Percentiles rank a stretch among this genome's conserved stretches.
phyloP scores from a whole-genome alignment of 2,113 vertebrate genomes.

The Equus przewalskii region DNA sequence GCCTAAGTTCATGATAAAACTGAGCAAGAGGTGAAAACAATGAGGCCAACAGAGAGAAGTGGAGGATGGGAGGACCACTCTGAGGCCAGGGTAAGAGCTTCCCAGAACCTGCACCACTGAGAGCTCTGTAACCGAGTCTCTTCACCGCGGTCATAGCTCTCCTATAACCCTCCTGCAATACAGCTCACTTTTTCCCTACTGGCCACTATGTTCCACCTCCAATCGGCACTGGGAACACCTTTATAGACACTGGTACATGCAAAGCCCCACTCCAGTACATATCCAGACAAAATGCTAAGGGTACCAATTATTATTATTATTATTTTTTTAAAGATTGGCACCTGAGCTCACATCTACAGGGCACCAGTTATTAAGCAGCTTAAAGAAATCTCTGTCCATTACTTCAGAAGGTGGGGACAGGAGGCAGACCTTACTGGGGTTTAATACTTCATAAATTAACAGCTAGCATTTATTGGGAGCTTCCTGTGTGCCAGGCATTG shows the following conservation, averaged over 20 bases:
- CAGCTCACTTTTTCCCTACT: not conserved
- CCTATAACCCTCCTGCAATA: not conserved
- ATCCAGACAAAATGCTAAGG: not conserved
- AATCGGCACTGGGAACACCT: not conserved
- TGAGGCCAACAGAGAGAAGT: not conserved
- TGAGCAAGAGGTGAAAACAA: not conserved
- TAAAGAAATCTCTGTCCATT: constrained; percentile 8
- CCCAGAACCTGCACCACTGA: not conserved
- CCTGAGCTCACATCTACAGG: too few species aligned
- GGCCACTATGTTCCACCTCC: not conserved
- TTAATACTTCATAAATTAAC: not conserved
- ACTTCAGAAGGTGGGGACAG: not conserved
- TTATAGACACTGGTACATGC: not conserved
- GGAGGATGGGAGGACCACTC: not conserved
- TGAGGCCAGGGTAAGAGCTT: not conserved
- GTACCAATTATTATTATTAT: not conserved
- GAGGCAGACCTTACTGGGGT: not conserved
- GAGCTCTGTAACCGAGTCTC: not conserved
- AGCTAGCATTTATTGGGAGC: not conserved
- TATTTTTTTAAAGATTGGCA: too few species aligned
- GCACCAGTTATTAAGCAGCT: not conserved
- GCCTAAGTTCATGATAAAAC: not conserved
- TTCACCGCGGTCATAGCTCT: not conserved
- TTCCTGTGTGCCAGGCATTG: not conserved
- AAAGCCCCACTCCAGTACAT: not conserved